Base-by-base conservation (phyloP, 2,797 vertebrate genomes). In the Esox lucius region DNA sequence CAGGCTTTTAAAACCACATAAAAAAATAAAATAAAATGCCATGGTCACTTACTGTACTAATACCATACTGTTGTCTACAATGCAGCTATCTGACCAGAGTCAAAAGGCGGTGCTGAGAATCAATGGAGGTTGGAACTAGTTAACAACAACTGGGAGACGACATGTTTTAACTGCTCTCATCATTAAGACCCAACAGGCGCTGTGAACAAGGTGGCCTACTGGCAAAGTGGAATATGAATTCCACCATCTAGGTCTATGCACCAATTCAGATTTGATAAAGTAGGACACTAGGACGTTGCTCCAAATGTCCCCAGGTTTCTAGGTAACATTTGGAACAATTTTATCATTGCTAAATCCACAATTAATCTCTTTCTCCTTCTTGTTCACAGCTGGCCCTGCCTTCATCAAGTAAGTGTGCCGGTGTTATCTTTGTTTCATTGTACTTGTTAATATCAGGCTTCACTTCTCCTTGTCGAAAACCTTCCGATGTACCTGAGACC, bases 381-480 rank as follows among this genome's bases (percentile, higher is more conserved):
- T 42, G 61, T 26, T 1, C 39, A 65, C 88, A 93, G 91, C 87
- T 93, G 92, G 92, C 90, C 90, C 51, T 93, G 92, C 59, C 90
- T 93, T 66, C 91, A 93, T 73, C 90, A 92, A 77, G 92, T 93
- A 77, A 90, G 90, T 83, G 16, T 76, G 75, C 71, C 31, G 7
- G 6, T 74, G 1, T 0, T 26, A 3, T n/a, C 13, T 46, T 26
- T 68, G 15, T 19, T 79, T 33, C 51, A 17, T 19, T 53, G 26
- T 56, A 35, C 17, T 19, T 46, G 56, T 56, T 61, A 49, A 42
- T 22, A 19, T n/a, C 3, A 15, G 53, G 5, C 9, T 16, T 1
- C n/a, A 31, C 46, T 17, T 1, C 42, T 70, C 24, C 59, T 24
- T n/a, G 48, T 22, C 39, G 28, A 79, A 71, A 71, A 65, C 42